phyloP scores from a whole-genome alignment of 1,140 invertebrate genomes.

The Reticulitermes speratus region DNA sequence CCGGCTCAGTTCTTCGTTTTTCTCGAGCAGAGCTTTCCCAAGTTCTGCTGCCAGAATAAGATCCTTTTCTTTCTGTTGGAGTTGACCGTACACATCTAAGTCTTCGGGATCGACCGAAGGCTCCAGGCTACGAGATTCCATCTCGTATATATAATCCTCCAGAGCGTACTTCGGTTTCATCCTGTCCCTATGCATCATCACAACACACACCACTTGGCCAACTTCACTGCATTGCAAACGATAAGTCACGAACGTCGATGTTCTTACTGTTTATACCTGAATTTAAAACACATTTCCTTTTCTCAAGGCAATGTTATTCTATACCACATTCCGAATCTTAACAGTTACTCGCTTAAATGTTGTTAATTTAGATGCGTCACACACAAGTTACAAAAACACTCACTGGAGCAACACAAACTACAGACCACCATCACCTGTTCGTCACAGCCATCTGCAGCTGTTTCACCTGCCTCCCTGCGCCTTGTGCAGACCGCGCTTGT shows the following conservation, averaged over 20 bases:
- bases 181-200: constrained; percentile 31
- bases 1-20: constrained; percentile 87
- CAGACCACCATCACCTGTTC: too few species aligned
- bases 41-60: constrained; percentile 90
- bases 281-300: too few species aligned
- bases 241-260: background rate
- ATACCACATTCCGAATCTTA: too few species aligned
- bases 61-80: constrained; percentile 91
- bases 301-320: too few species aligned
- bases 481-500: too few species aligned
- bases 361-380: too few species aligned
- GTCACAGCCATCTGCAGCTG: too few species aligned
- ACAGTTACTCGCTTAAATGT: too few species aligned
- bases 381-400: too few species aligned
- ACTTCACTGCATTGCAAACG: background rate
- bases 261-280: background rate
- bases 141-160: constrained; percentile 47
- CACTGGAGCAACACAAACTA: too few species aligned
- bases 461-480: too few species aligned
- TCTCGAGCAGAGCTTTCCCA: constrained; percentile 90
- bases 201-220: background rate
- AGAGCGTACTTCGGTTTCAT: constrained; percentile 41
- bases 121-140: constrained; percentile 41
- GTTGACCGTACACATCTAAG: constrained; percentile 71
- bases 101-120: constrained; percentile 22